phyloP scores from a whole-genome alignment of 2,888 invertebrate species.

The Atethmia centrago region DNA sequence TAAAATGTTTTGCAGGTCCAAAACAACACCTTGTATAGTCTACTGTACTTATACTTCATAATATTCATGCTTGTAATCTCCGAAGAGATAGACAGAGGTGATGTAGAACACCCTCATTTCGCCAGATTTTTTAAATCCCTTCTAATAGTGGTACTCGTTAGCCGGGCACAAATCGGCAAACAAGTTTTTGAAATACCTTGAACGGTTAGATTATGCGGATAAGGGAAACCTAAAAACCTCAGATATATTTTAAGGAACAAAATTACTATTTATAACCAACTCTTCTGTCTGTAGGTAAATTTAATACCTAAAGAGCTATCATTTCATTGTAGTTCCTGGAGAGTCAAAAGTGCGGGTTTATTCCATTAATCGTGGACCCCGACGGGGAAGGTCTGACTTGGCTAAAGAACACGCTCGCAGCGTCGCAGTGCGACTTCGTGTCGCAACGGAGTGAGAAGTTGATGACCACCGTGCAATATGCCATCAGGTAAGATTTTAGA shows the following conservation, averaged over 20 bases:
- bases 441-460: constrained; percentile 95
- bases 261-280: neutral
- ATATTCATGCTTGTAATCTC: neutral
- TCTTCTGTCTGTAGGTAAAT: neutral
- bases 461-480: constrained; percentile 93
- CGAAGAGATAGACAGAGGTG: neutral
- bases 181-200: neutral
- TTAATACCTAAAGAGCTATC: neutral
- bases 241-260: neutral
- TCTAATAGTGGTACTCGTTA: too few relatives aligned
- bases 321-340: constrained; percentile 74
- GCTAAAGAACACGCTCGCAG: constrained; percentile 93
- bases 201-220: neutral
- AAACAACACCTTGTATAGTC: too few relatives aligned
- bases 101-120: neutral
- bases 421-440: constrained; percentile 93
- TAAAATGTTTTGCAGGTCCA: too few relatives aligned
- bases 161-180: neutral
- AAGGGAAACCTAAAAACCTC: neutral
- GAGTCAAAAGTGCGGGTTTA: constrained; percentile 87
- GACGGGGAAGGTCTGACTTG: constrained; percentile 95
- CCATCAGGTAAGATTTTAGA: constrained; percentile 89
- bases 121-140: too few relatives aligned
- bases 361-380: constrained; percentile 97
- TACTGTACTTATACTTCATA: too few relatives aligned